phyloP scores from a whole-genome alignment of 2,888 invertebrate species.

The Tenthredo livida region DNA sequence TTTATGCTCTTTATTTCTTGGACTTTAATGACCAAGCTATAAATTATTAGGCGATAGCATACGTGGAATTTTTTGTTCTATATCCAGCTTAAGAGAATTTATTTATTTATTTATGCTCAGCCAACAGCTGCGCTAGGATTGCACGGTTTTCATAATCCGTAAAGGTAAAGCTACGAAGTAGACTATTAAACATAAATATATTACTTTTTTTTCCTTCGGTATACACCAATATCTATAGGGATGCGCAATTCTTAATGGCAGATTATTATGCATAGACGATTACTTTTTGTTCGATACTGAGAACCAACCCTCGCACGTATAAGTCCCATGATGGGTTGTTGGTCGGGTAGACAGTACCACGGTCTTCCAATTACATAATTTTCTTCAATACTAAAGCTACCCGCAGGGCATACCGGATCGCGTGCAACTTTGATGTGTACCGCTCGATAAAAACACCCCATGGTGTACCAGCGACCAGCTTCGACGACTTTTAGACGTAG shows the following conservation, averaged over 20 bases:
- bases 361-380: conserved; percentile 75
- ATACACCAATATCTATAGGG: not conserved
- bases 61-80: not conserved
- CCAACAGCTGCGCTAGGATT: not conserved
- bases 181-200: conserved; percentile 14
- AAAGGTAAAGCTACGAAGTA: not conserved
- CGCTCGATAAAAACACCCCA: conserved; percentile 63
- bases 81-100: not conserved
- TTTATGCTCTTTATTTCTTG: not conserved
- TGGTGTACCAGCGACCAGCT: conserved; percentile 27
- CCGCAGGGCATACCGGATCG: conserved; percentile 67
- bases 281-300: conserved; percentile 61
- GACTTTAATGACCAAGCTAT: not conserved
- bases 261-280: conserved; percentile 74
- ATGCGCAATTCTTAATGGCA: conserved; percentile 65
- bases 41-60: not conserved
- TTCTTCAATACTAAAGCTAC: conserved; percentile 74
- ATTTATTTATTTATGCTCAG: not conserved
- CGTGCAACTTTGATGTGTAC: conserved; percentile 75
- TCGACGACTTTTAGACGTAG: conserved; percentile 32
- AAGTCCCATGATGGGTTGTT: conserved; percentile 53
- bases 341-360: conserved; percentile 49
- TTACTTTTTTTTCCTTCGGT: not conserved
- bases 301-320: conserved; percentile 58
- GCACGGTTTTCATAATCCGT: not conserved